These are phyloP conservation scores for Cheilinus undulatus DNA, from an alignment of 2,113 vertebrate species.

Conservation along the genomic window DNA sequence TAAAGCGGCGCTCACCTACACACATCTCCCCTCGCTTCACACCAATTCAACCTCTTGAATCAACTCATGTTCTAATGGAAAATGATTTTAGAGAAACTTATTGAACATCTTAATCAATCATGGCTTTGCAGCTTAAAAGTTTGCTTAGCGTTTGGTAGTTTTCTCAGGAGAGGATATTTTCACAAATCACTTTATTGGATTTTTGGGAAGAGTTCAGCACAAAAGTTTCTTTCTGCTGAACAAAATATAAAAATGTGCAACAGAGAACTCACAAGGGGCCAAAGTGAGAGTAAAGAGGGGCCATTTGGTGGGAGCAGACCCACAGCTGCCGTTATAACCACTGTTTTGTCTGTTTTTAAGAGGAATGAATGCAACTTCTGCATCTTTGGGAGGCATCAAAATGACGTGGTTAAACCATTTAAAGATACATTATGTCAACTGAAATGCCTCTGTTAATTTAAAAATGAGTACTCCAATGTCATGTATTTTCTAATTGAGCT, in stretches of 20 bases:
- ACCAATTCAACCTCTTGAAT: background rate
- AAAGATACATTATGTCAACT: too few species aligned
- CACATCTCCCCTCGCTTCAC: slow-evolving; percentile 22
- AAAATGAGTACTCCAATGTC: too few species aligned
- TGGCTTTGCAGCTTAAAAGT: background rate
- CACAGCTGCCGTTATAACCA: too few species aligned
- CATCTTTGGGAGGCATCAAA: too few species aligned
- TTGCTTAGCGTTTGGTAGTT: background rate
- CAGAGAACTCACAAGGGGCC: background rate
- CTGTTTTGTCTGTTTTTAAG: too few species aligned
- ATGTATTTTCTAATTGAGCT: too few species aligned
- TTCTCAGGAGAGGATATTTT: background rate
- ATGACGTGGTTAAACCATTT: too few species aligned
- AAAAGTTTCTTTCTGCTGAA: background rate
- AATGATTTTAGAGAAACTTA: background rate
- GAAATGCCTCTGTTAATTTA: too few species aligned
- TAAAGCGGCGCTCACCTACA: background rate
- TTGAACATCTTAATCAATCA: background rate
- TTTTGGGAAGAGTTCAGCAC: background rate
- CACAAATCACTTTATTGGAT: background rate
- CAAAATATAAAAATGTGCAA: background rate
- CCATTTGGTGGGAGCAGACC: too few species aligned
- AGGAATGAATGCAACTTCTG: too few species aligned
- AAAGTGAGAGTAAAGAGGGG: background rate
- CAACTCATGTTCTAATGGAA: background rate